A percentile compares a stretch with the other conserved stretches of the same genome.
These are phyloP conservation scores for Papilio demoleus DNA, from an alignment of 2,888 invertebrate species.

Conservation along the genomic window DNA sequence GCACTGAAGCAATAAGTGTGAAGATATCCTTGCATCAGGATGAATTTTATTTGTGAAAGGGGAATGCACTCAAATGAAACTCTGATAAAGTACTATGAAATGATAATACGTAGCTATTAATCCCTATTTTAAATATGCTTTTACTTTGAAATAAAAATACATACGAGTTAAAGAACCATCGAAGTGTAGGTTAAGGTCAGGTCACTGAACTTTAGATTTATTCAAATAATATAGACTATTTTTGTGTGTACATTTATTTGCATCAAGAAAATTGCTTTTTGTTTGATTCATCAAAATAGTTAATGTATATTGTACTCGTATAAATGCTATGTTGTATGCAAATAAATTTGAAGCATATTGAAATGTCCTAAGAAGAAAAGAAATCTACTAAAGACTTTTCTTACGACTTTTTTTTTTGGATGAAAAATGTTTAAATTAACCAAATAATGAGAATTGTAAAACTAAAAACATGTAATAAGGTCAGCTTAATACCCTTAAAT, in stretches of 20 bases:
- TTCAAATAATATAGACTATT: background rate
- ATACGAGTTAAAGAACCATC: background rate
- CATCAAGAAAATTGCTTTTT: conserved; percentile 1
- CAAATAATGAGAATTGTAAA: too few species aligned
- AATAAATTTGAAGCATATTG: background rate
- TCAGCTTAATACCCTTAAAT: background rate
- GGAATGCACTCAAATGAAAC: conserved; percentile 58
- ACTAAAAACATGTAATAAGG: background rate
- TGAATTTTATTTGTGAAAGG: conserved; percentile 63
- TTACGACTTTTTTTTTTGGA: too few species aligned
- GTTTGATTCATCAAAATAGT: conserved; percentile 1
- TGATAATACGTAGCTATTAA: conserved; percentile 20
- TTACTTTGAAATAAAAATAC: too few species aligned
- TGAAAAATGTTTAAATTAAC: too few species aligned
- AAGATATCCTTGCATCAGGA: conserved; percentile 59
- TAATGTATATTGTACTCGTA: background rate
- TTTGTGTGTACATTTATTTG: conserved; percentile 10
- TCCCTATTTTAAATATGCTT: background rate
- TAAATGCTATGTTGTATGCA: background rate
- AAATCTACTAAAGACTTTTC: background rate
- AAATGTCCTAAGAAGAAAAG: background rate
- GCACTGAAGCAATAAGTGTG: conserved; percentile 55
- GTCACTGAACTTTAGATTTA: background rate
- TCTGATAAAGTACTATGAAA: conserved; percentile 57
- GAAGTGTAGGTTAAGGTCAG: background rate